These are phyloP conservation scores for Anableps anableps DNA, from an alignment of 2,797 vertebrate species.

Conservation along the genomic window DNA sequence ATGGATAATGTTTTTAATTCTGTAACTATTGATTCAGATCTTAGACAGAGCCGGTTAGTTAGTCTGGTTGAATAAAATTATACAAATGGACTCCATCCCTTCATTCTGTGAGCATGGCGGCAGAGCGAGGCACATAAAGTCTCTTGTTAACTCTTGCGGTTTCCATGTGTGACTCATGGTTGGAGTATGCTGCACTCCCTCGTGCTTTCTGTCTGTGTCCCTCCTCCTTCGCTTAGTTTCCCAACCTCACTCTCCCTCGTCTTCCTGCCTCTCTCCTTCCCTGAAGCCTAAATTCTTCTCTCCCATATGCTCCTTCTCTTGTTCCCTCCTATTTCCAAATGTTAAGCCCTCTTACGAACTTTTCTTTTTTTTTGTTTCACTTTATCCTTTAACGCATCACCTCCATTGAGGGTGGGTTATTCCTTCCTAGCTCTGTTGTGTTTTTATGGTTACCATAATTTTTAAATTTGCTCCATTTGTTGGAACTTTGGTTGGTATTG, in stretches of 20 bases:
- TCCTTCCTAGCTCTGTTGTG: background rate
- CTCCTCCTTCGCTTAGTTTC: conserved; percentile 45
- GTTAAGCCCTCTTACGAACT: conserved; percentile 1
- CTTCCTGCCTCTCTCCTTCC: conserved; percentile 26
- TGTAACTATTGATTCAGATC: background rate
- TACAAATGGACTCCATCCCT: conserved; percentile 4
- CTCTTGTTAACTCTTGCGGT: conserved; percentile 57
- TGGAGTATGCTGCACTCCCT: conserved; percentile 72
- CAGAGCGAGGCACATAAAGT: conserved; percentile 12
- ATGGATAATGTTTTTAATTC: background rate
- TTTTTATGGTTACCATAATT: conserved; percentile 6
- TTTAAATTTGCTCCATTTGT: background rate
- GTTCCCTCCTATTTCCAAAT: background rate
- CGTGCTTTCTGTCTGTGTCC: conserved; percentile 33
- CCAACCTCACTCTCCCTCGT: conserved; percentile 22
- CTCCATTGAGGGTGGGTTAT: background rate
- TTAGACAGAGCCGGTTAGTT: background rate
- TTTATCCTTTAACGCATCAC: background rate
- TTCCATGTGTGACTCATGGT: conserved; percentile 71
- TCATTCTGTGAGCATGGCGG: background rate
- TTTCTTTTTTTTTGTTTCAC: background rate
- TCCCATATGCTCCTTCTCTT: background rate
- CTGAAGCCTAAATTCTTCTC: conserved; percentile 7
- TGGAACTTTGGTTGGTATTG: background rate
- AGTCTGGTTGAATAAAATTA: background rate